phyloP scores from a whole-genome alignment of 1,140 invertebrate genomes.

The Psilanteris sp. region DNA sequence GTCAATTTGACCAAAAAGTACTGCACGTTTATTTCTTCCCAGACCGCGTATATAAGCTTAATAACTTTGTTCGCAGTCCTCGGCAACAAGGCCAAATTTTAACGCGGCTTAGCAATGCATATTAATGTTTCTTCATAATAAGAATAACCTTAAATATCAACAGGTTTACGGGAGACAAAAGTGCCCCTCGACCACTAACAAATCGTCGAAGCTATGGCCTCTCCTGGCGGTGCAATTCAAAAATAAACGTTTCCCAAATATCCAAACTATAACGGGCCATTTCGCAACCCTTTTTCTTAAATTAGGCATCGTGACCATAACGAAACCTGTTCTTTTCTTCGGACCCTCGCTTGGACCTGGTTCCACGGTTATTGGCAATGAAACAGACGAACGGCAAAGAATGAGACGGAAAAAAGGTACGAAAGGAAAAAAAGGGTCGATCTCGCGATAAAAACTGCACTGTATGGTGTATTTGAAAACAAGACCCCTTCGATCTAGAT shows the following conservation, averaged over 20 bases:
- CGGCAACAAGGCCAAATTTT: no score
- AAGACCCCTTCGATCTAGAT: slow-evolving; percentile 48
- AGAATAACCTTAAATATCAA: slow-evolving; percentile 21
- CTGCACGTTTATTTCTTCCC: no score
- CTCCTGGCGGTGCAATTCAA: not conserved
- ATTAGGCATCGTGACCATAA: slow-evolving; percentile 60
- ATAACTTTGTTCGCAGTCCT: no score
- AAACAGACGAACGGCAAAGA: slow-evolving; percentile 21
- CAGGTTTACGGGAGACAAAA: slow-evolving; percentile 24
- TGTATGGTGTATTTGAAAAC: slow-evolving; percentile 50
- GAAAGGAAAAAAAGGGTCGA: slow-evolving; percentile 34
- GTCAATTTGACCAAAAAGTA: no score
- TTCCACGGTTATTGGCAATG: slow-evolving; percentile 55
- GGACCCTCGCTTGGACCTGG: slow-evolving; percentile 21
- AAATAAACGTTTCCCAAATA: slow-evolving; percentile 40
- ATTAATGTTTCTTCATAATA: no score
- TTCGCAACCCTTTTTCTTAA: slow-evolving; percentile 56
- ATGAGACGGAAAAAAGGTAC: slow-evolving; percentile 5
- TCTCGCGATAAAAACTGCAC: slow-evolving; percentile 60
- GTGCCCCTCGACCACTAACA: slow-evolving; percentile 11
- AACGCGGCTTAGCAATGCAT: no score
- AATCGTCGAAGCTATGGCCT: slow-evolving; percentile 3
- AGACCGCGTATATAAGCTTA: no score
- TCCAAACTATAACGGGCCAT: slow-evolving; percentile 24
- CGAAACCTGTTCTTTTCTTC: slow-evolving; percentile 58